Conservation (phyloP, 2,797 vertebrate species). For the Melanotaenia parkinsoni region DNA sequence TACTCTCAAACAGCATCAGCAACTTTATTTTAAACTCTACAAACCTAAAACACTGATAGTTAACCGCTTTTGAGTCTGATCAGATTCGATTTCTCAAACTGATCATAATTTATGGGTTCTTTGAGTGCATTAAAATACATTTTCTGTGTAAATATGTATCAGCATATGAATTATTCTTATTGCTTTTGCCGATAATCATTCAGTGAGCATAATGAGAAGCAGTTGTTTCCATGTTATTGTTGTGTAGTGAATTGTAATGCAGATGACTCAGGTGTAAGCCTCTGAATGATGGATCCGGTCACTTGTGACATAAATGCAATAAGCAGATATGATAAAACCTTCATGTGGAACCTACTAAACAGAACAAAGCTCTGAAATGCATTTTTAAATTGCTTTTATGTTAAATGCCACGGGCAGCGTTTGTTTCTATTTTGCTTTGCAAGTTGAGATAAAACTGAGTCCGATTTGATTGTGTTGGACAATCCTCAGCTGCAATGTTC, state of each 20-base stretch:
- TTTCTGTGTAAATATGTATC: constrained; percentile 29
- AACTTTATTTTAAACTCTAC: constrained; percentile 30
- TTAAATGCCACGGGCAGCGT: constrained; percentile 14
- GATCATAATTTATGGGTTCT: constrained; percentile 29
- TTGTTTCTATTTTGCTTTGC: constrained; percentile 23
- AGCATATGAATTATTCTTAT: constrained; percentile 6
- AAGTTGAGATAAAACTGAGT: constrained; percentile 22
- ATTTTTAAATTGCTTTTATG: constrained; percentile 32
- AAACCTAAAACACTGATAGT: constrained; percentile 33
- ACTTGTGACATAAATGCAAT: constrained; percentile 48
- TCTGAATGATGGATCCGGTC: constrained; percentile 67
- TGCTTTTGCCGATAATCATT: constrained; percentile 14
- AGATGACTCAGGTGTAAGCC: constrained; percentile 36
- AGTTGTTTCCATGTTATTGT: constrained; percentile 48
- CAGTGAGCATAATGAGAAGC: constrained; percentile 44
- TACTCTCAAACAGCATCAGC: constrained; percentile 32
- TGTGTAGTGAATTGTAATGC: constrained; percentile 50
- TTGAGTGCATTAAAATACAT: constrained; percentile 15
- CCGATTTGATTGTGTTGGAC: constrained; percentile 26
- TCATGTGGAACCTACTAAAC: constrained; percentile 35
- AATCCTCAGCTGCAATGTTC: constrained; percentile 25
- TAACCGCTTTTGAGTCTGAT: constrained; percentile 1
- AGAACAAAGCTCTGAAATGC: constrained; percentile 22
- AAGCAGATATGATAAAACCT: constrained; percentile 36
- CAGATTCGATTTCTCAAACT: constrained; percentile 5